phyloP scores from a whole-genome alignment of 2,113 vertebrate genomes.

The Alces alces region DNA sequence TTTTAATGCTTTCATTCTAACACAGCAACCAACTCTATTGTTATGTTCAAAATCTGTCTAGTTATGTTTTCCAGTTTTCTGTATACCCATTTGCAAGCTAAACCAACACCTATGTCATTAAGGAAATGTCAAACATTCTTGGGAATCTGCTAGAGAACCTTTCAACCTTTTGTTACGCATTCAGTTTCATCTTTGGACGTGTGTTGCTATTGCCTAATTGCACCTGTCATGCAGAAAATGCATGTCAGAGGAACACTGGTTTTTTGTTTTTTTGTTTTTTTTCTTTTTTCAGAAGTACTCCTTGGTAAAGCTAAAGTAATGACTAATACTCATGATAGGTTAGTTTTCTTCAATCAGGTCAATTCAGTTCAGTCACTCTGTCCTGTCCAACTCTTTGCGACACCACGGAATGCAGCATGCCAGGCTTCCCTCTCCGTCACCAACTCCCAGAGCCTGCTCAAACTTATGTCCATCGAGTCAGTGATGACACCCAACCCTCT shows the following conservation, averaged over 20 bases:
- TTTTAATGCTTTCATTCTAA: constrained; percentile 14
- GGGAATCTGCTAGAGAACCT: not conserved
- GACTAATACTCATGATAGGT: not conserved
- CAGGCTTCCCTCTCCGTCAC: not conserved
- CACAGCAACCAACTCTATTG: not conserved
- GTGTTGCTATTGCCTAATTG: not conserved
- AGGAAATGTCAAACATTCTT: constrained; percentile 46
- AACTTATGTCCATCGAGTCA: not conserved
- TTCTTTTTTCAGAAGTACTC: not conserved
- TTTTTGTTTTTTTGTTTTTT: not conserved
- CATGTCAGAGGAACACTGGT: not conserved
- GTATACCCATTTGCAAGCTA: not conserved
- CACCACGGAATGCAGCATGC: not conserved
- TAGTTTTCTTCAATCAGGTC: not conserved
- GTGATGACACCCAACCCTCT: not conserved
- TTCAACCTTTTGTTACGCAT: not conserved
- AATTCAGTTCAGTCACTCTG: not conserved
- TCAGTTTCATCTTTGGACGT: no score
- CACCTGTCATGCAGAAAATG: not conserved
- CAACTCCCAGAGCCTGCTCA: not conserved
- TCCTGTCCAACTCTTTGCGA: not conserved
- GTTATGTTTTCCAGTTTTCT: constrained; percentile 21
- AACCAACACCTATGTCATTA: not conserved
- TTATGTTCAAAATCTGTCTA: constrained; percentile 37
- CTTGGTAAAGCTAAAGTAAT: not conserved